A percentile compares a stretch with the other conserved stretches of the same genome.
phyloP scores from a whole-genome alignment of 2,113 vertebrate genomes.

The Siphamia tubifer region DNA sequence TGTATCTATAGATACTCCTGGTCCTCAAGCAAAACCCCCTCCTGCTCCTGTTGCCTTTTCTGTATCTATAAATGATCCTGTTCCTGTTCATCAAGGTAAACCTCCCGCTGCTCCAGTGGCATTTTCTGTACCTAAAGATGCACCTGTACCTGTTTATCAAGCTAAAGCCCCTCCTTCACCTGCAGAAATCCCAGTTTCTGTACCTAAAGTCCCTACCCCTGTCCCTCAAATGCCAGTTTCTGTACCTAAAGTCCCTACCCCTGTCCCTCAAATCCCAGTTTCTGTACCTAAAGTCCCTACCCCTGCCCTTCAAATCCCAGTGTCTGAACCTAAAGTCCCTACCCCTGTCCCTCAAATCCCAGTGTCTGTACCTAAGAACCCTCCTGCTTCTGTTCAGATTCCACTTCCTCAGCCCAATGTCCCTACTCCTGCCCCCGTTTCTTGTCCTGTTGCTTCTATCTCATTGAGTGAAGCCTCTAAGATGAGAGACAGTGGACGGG shows the following conservation, averaged over 20 bases:
- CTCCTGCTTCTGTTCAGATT: not conserved
- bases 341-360: not conserved
- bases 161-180: not conserved
- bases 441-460: not conserved
- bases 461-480: slow-evolving; percentile 57
- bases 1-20: not conserved
- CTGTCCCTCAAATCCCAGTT: not conserved
- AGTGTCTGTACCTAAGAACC: not conserved
- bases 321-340: not conserved
- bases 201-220: not conserved
- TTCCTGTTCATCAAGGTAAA: not conserved
- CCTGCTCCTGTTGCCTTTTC: not conserved
- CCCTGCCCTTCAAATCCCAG: not conserved
- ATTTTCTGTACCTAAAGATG: not conserved
- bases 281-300: not conserved
- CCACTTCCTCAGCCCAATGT: slow-evolving; percentile 15
- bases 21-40: not conserved
- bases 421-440: not conserved
- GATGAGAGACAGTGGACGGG: slow-evolving; percentile 21
- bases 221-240: not conserved
- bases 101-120: not conserved
- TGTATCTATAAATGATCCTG: no score
- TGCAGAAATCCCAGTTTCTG: not conserved
- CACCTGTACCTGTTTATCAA: not conserved
- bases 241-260: not conserved